Evolutionary conservation across 2,888 invertebrate genomes (phyloP).

Genomic region (Trissolcus brochymenae): DNA sequence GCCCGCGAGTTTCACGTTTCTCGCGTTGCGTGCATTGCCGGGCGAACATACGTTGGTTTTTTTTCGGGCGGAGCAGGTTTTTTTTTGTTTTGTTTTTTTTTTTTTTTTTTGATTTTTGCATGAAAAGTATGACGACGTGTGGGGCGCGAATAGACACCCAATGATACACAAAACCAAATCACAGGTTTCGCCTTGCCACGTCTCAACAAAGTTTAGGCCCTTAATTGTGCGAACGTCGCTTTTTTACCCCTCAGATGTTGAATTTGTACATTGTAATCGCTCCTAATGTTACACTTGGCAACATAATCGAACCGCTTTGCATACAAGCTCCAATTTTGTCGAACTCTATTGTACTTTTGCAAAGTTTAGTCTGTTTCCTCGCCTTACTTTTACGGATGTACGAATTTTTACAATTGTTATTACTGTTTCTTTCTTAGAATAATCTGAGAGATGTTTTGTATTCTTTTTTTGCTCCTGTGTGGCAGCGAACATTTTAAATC

Average conservation of each 20-base stretch:
- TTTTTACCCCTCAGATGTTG: slow-evolving; percentile 8
- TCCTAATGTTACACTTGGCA: slow-evolving; percentile 23
- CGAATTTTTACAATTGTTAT: slow-evolving; percentile 6
- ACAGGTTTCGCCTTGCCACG: slow-evolving; percentile 38
- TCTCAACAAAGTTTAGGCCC: slow-evolving; percentile 40
- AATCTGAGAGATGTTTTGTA: slow-evolving; percentile 7
- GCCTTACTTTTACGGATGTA: background rate
- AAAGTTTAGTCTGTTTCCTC: slow-evolving; percentile 18
- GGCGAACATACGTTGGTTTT: slow-evolving; percentile 44
- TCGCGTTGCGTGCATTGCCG: slow-evolving; percentile 55
- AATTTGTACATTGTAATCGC: slow-evolving; percentile 31
- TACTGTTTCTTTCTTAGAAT: slow-evolving; percentile 20
- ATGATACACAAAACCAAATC: slow-evolving; percentile 43
- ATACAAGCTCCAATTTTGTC: slow-evolving; percentile 24
- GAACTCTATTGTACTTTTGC: slow-evolving; percentile 7
- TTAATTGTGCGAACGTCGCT: slow-evolving; percentile 22
- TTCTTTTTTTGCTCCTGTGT: too few relatives aligned
- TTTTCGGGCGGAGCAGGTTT: slow-evolving; percentile 39
- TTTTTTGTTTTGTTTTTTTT: slow-evolving; percentile 35
- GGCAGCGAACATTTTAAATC: too few relatives aligned
- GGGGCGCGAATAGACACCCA: slow-evolving; percentile 29
- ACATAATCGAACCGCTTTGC: slow-evolving; percentile 19
- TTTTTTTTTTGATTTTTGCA: slow-evolving; percentile 9
- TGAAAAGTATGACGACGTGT: slow-evolving; percentile 32
- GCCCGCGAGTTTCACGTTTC: slow-evolving; percentile 62